Evolutionary conservation across 2,888 invertebrate genomes (phyloP).

Genomic region (Limnephilus auricula): DNA sequence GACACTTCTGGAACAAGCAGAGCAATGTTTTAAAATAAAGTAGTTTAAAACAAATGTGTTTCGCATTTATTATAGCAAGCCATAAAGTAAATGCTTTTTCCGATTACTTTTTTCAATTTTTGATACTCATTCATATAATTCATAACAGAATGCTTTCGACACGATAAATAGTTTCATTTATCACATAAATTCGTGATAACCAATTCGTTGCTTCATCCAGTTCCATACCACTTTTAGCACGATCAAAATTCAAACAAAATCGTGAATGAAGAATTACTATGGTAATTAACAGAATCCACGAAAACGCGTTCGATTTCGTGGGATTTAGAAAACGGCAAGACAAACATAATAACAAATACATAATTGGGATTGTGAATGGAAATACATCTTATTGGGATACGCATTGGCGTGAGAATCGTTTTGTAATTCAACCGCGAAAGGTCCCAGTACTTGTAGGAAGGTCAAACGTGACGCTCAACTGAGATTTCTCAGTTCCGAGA

Average conservation of each 20-base stretch:
- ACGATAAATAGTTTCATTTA: background rate
- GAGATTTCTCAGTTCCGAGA: slow-evolving; percentile 5
- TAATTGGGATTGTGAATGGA: background rate
- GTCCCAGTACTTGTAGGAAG: background rate
- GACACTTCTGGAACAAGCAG: too few species aligned
- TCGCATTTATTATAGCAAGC: too few species aligned
- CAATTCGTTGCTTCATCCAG: background rate
- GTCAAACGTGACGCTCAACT: background rate
- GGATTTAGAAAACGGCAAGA: background rate
- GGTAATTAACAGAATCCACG: background rate
- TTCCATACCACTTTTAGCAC: background rate
- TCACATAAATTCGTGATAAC: background rate
- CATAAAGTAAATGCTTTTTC: too few species aligned
- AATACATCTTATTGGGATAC: background rate
- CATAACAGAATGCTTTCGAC: background rate
- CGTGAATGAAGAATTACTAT: background rate
- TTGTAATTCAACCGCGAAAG: slow-evolving; percentile 1
- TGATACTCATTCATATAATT: too few species aligned
- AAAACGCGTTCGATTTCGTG: background rate
- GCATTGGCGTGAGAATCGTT: slow-evolving; percentile 17
- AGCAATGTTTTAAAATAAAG: too few species aligned
- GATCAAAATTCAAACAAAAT: background rate
- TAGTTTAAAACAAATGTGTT: too few species aligned
- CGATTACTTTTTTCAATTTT: background rate
- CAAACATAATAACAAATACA: background rate